Percentiles rank a stretch among this genome's conserved stretches.
Conservation (phyloP, 2,888 invertebrate species). For the Trichogramma evanescens region DNA sequence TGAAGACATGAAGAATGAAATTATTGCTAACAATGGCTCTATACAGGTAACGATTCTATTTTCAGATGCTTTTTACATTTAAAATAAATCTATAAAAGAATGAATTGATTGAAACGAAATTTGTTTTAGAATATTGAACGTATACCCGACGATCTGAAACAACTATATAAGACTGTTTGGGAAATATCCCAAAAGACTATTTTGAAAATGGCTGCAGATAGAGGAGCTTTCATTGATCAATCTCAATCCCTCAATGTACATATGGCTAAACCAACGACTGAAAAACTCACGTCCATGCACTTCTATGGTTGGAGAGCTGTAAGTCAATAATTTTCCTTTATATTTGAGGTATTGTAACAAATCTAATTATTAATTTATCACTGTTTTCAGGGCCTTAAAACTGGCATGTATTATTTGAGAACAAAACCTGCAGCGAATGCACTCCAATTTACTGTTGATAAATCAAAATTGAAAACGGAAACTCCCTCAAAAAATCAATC, state of each 20-base stretch:
- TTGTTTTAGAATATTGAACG: constrained; percentile 61
- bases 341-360: not conserved
- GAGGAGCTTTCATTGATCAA: constrained; percentile 97
- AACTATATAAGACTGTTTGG: constrained; percentile 94
- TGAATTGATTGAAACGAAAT: constrained; percentile 1
- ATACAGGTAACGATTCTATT: constrained; percentile 55
- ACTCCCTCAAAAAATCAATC: constrained; percentile 33
- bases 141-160: constrained; percentile 79
- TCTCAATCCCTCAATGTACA: constrained; percentile 97
- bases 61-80: not conserved
- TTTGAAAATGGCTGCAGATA: constrained; percentile 94
- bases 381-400: constrained; percentile 74
- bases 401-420: constrained; percentile 97
- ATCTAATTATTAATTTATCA: not conserved
- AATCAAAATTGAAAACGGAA: constrained; percentile 54
- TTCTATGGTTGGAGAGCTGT: constrained; percentile 93
- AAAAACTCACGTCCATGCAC: constrained; percentile 94
- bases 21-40: constrained; percentile 87
- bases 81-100: not conserved
- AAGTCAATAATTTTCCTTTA: constrained; percentile 22
- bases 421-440: constrained; percentile 95
- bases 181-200: constrained; percentile 90
- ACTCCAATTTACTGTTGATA: constrained; percentile 96
- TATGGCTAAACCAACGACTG: constrained; percentile 89
- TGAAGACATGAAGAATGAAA: constrained; percentile 89